Evolutionary conservation across 2,888 invertebrate genomes (phyloP).

Genomic region (Trichacis sp.): DNA sequence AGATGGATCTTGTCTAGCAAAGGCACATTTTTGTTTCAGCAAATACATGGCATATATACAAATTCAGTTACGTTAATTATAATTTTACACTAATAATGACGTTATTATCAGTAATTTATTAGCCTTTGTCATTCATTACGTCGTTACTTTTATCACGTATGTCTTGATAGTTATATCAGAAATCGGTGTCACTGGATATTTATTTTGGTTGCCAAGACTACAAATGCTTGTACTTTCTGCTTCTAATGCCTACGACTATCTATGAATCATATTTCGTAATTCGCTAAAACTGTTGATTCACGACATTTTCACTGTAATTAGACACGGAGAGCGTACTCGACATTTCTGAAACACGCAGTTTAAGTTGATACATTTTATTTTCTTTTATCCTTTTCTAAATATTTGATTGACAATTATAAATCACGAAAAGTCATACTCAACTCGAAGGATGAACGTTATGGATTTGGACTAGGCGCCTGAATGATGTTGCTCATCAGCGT

Average conservation of each 20-base stretch:
- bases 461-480: neutral
- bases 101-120: constrained; percentile 13
- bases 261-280: constrained; percentile 36
- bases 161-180: constrained; percentile 10
- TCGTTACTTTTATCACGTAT: constrained; percentile 34
- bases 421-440: neutral
- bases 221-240: constrained; percentile 46
- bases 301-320: constrained; percentile 15
- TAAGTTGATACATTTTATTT: neutral
- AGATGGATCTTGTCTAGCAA: neutral
- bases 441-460: neutral
- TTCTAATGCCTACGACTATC: constrained; percentile 44
- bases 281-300: constrained; percentile 25
- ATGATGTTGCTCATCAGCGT: neutral
- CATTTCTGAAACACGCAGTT: constrained; percentile 18
- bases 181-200: constrained; percentile 7
- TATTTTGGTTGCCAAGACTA: constrained; percentile 34
- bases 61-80: neutral
- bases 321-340: constrained; percentile 9
- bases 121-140: constrained; percentile 11
- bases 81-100: neutral
- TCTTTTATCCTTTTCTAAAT: constrained; percentile 2
- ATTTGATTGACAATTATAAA: constrained; percentile 5
- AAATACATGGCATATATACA: neutral
- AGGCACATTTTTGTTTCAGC: neutral